Base-by-base conservation (phyloP, 1,140 invertebrate species). In the Spodoptera frugiperda region DNA sequence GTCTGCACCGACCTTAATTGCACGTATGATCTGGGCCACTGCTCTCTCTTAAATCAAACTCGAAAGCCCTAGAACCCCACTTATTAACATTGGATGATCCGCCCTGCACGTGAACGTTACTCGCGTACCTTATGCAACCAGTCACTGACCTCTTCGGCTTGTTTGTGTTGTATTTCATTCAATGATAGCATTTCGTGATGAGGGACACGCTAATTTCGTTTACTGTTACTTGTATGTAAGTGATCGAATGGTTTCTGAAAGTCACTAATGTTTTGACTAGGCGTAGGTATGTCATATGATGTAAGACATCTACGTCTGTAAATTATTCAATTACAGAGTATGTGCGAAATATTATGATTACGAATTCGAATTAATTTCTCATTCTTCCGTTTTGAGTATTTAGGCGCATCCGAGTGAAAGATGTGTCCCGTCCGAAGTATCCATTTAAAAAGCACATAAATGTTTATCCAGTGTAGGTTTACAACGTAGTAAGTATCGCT, bases 21-120 rank as follows among this genome's bases (percentile, higher is more conserved):
- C 82, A 78, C 77, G 61, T 57, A 83, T 84, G 82, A 91, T 90
- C 87, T 92, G 85, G 88, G 90, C 71, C 91, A 78, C 85, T 92
- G 90, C 91, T 93, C 92, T 92, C 91, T 93, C 91, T 93, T 87
- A 93, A 92, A 92, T 91, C 89, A 93, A 93, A 87, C 91, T 91
- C 77, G 82, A 85, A 80, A 89, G 90, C 88, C 89, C 91, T 92
- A 93, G 86, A 93, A 86, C 87, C 89, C 89, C 83, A 92, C 87
- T 91, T 92, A 88, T 84, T 74, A 79, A 79, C 78, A 79, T 78
- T 77, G 80, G 84, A 87, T 85, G 82, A 88, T 86, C 87, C 85
- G 88, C 86, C 88, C 89, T 89, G 67, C 82, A 86, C 82, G 83
- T 84, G 84, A 84, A 81, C 77, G 78, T 73, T 75, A 78, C 49